Evolutionary conservation across 1,140 invertebrate species (phyloP), one percentile per base, ranked within the genome.

Genomic region (Drosophila dunni): DNA sequence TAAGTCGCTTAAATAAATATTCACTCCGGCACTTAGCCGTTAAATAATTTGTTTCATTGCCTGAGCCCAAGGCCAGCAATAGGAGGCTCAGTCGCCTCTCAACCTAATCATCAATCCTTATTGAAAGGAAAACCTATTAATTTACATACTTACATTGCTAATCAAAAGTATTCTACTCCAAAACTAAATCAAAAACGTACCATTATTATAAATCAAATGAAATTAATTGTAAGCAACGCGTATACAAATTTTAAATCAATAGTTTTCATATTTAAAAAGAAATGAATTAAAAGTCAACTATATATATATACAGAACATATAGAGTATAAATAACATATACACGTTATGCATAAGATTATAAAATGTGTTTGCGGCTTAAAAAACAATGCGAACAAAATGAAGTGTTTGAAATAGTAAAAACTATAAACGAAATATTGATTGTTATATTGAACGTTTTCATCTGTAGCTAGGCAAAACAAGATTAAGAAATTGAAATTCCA

Each of bases 201-300:
- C 36, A 56, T 40, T 24, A 51, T 34, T 63, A 51, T 13, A 53
- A 36, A 46, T 45, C 78, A 78, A 80, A 71, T 70, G 68, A 36
- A 33, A 79, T 77, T 73, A 84, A 64, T 84, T 73, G 76, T 84
- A 54, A 73, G 80, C 57, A 34, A 69, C 61, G 54, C 67, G 64
- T 68, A 78, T 78, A 85, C 81, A 85, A 85, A 85, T 85, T 85
- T 85, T 85, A 60, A 85, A 81, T 76, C 50, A 75, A 74, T 73
- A 88, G 62, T 85, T 70, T 84, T 85, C 74, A 78, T 85, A 84
- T 85, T 88, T 71, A 60, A 69, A 29, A 4, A 29, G 17, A 29
- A 29, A 29, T 2, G 24, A 29, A 29, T 29, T 45, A 50, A 24
- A 62, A 76, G 44, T 71, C 56, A 76, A 50, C 38, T 71, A 75